Base-by-base conservation (phyloP, 2,888 invertebrate species). In the Eristalis arbustorum region DNA sequence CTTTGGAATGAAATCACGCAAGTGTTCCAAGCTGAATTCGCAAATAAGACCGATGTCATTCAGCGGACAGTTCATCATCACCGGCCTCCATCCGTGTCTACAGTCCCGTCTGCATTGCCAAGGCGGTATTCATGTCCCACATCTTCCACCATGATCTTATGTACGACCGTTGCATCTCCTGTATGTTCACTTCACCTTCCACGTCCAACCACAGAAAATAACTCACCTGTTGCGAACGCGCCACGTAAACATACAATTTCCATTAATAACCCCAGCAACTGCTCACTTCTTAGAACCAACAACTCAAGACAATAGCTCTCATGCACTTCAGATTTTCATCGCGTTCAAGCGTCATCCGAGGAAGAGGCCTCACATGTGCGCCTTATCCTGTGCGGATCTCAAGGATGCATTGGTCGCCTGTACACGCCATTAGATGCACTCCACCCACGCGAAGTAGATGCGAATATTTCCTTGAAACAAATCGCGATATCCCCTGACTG, bases 371-470 rank as follows among this genome's bases (percentile, higher is more conserved):
- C 62, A 68, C 63, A 25, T 34, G 22, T 59, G 59, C 14, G 62
- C 37, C 68, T 57, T 71, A 81, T 85, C 81, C 23, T 28, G 59
- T 49, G 59, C n/a, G 28, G 76, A 69, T 72, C 81, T 56, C 8
- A 68, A 85, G 84, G 84, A 18, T 72, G 75, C 62, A 76, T 84
- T 62, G 69, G 61, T 71, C 62, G 59, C 69, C 31, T 61, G 40
- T 40, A 64, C 57, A 81, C 59, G 37, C 14, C 74, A 75, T 81
- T 75, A 59, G 42, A 61, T 64, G 42, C 57, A 40, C 34, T 68
- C 57, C 25, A 40, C 61, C 34, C 59, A 22, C 6, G 25, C 11
- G 14, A 13, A 57, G 22, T 10, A 25, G 3, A n/a, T 22, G 18
- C 13, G 18, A 31, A 63, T 11, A 34, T 66, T 28, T 71, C 66